Evolutionary conservation across 2,797 vertebrate species (phyloP).

Genomic region (Danio jaintianensis): DNA sequence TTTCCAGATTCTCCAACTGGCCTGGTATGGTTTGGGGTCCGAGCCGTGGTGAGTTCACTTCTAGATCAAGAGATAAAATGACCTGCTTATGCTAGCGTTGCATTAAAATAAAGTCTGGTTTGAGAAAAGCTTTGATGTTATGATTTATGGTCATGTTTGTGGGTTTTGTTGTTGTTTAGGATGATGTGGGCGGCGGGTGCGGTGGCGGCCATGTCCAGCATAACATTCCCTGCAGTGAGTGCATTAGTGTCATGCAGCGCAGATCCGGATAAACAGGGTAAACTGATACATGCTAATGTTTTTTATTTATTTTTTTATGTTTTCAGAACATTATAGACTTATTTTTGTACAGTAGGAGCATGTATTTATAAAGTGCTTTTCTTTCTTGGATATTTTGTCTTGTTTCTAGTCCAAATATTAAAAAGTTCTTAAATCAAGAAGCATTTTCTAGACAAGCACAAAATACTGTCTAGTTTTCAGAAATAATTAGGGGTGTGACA

Average conservation of each 20-base stretch:
- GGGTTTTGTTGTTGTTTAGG: slow-evolving; percentile 70
- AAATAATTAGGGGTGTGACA: too few species aligned
- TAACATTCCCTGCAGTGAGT: slow-evolving; percentile 90
- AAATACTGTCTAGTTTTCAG: too few species aligned
- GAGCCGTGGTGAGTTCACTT: slow-evolving; percentile 87
- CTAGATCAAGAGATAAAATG: neutral
- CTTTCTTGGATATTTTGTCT: too few species aligned
- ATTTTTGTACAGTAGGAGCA: too few species aligned
- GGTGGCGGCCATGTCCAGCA: slow-evolving; percentile 91
- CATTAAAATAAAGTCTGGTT: neutral
- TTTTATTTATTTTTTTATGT: neutral
- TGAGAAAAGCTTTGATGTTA: neutral
- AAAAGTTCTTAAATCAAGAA: too few species aligned
- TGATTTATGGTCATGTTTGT: neutral
- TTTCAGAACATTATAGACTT: too few species aligned
- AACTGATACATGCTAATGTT: slow-evolving; percentile 21
- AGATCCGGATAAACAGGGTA: slow-evolving; percentile 89
- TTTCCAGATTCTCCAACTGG: slow-evolving; percentile 91
- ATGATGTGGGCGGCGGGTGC: slow-evolving; percentile 94
- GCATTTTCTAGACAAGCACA: too few species aligned
- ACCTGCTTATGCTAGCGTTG: neutral
- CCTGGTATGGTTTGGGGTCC: slow-evolving; percentile 94
- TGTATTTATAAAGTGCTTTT: too few species aligned
- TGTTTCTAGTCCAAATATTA: too few species aligned
- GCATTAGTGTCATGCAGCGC: slow-evolving; percentile 89